Evolutionary conservation across 92 coral and sea anemone genomes (phyloP), one percentile per base, ranked within the genome.

Genomic region (Umimayanthus chanpuru): DNA sequence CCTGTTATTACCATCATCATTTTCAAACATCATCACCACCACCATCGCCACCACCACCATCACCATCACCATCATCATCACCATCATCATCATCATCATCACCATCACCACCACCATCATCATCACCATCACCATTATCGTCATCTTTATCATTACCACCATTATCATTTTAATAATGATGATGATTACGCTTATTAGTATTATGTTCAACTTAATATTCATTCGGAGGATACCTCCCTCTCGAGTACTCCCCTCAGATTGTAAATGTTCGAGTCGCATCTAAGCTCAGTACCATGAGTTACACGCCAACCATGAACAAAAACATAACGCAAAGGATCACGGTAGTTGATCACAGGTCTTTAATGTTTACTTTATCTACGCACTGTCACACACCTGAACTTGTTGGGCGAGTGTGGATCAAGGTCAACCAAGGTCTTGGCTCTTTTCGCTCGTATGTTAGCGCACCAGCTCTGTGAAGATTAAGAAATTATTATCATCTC

Each of bases 331-430:
- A 53, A 53, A 11, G 18, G 58, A 53, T 53, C 58, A 53, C 11
- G 53, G 53, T 47, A 8, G 53, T 47, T 47, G 53, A 47, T 47
- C 0, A 3, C 14, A 12, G 14, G 50, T 47, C 11, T 53, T 1
- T 12, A 73, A 11, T 14, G 4, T 53, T 53, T 15, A 53, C 2
- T 53, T 16, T 11, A 53, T 53, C 58, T 53, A 53, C 58, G 3
- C 15, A n/a, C 43, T 41, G 10, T 12, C 28, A 32, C 40, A 41
- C 7, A 36, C 79, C 43, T 41, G 40, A 41, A 94, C 88, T 90
- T 93, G 85, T 91, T 92, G 4, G 98, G 98, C 20, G 98, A 94
- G 68, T 94, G 98, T 0, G 98, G 93, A 61, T 94, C 98, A 0
- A 40, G 77, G 36, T 94, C 94, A 25, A 94, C 89, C 86, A 85